A percentile compares a stretch with the other conserved stretches of the same genome.
Evolutionary conservation across 2,797 vertebrate genomes (phyloP).

Genomic region (Sebastes nivosus): DNA sequence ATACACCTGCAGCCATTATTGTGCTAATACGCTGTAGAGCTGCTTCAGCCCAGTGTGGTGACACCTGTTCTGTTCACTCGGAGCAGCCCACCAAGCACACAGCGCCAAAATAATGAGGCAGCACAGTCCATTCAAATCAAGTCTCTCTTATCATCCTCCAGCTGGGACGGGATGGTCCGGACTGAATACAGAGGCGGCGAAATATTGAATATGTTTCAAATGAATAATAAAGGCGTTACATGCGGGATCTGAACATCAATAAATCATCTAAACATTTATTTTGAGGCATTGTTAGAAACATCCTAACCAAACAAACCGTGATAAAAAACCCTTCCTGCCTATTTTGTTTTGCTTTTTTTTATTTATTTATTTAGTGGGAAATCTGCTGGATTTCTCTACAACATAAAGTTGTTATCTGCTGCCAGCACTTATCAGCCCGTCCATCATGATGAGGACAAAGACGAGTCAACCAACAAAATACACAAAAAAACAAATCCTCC

Average conservation of each 20-base stretch:
- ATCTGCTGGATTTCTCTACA: background rate
- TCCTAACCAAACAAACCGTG: background rate
- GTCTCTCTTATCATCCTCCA: conserved; percentile 21
- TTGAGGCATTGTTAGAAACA: background rate
- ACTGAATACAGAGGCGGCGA: background rate
- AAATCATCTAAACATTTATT: conserved; percentile 11
- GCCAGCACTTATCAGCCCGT: background rate
- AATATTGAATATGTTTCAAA: conserved; percentile 27
- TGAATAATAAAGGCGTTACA: conserved; percentile 12
- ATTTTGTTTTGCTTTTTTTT: background rate
- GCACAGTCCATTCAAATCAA: conserved; percentile 16
- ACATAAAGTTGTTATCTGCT: background rate
- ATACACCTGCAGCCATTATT: conserved; percentile 75
- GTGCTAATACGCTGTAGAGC: conserved; percentile 57
- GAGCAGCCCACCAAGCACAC: conserved; percentile 12
- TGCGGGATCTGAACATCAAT: conserved; percentile 15
- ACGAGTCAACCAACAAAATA: background rate
- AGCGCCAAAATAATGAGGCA: conserved; percentile 39
- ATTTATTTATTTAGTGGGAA: background rate
- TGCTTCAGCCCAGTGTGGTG: conserved; percentile 17
- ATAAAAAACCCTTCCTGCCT: background rate
- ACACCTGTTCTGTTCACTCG: conserved; percentile 57
- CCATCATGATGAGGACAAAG: background rate
- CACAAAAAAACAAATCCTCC: background rate
- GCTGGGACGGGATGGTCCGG: conserved; percentile 34